phyloP scores from a whole-genome alignment of 2,113 vertebrate genomes.

The Nesospiza acunhae region DNA sequence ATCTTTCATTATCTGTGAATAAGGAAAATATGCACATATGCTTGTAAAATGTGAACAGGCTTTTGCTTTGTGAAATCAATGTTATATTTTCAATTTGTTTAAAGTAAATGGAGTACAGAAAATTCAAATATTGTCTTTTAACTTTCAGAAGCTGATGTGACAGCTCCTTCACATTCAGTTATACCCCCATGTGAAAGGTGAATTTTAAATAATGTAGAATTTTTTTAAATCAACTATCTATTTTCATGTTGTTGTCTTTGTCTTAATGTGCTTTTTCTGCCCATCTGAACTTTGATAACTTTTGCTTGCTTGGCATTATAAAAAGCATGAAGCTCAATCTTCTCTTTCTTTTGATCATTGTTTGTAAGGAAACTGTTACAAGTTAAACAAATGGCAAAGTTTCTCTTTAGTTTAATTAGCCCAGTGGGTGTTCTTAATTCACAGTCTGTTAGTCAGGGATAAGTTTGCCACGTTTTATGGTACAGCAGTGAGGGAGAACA shows the following conservation, averaged over 20 bases:
- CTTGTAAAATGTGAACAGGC: neutral
- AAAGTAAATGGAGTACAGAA: neutral
- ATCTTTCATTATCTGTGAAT: neutral
- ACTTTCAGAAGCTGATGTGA: slow-evolving; percentile 56
- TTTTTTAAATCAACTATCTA: neutral
- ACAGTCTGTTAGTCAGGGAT: neutral
- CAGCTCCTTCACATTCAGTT: slow-evolving; percentile 58
- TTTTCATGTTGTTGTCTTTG: neutral
- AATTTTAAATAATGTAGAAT: neutral
- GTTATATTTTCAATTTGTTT: neutral
- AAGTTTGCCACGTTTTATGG: neutral
- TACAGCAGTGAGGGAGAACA: neutral
- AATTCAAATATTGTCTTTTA: neutral
- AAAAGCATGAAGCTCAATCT: neutral
- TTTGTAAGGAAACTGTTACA: neutral
- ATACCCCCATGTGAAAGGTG: slow-evolving; percentile 72
- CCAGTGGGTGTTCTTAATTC: neutral
- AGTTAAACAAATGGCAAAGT: neutral
- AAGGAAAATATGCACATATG: neutral
- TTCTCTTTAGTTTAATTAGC: neutral
- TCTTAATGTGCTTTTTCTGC: neutral
- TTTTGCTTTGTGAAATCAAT: neutral
- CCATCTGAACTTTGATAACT: neutral
- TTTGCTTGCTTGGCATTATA: neutral
- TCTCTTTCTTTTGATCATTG: neutral